Evolutionary conservation across 2,888 invertebrate genomes (phyloP), one percentile per base, ranked within the genome.

Genomic region (Morpho deidamia): DNA sequence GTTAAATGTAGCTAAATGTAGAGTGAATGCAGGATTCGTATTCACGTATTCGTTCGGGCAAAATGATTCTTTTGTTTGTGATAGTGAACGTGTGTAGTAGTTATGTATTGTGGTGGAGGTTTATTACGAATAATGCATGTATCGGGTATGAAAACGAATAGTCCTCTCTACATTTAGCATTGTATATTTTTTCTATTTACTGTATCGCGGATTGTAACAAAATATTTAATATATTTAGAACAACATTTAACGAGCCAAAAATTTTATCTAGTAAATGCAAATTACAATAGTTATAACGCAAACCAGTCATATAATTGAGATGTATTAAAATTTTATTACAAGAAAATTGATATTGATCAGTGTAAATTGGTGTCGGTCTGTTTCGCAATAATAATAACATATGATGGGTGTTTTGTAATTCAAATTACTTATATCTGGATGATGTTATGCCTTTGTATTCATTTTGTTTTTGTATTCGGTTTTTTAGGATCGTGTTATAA

Each of bases 331-430:
- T 53, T 53, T 55, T 58, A 58, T 54, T 56, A 56, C 52, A 43
- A 51, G 51, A 49, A 60, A 60, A 61, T 61, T 57, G 55, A 60
- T 58, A 58, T 55, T 49, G 62, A 60, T 60, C 60, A 50, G n/a
- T 55, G 46, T 49, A 59, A 57, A 57, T 55, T 59, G 45, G 39
- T 11, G 44, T 53, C 51, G 38, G 55, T 53, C 37, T 44, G 51
- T 63, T 63, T 63, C 54, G 56, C 50, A 54, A 56, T 46, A 44
- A 14, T 51, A 57, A 58, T 58, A 53, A 55, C 48, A 51, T 50
- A 37, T 53, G 55, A 58, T 58, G 51, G 44, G 43, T 49, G 46
- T 50, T 45, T 57, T 53, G 53, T 50, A 51, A 55, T 48, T 52
- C 54, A 51, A 51, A 53, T 49, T 42, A 52, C 38, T 51, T 37